Percentiles rank a stretch among this genome's conserved stretches.
Evolutionary conservation across 2,888 invertebrate species (phyloP).

Genomic region (Athripsodes cinereus): DNA sequence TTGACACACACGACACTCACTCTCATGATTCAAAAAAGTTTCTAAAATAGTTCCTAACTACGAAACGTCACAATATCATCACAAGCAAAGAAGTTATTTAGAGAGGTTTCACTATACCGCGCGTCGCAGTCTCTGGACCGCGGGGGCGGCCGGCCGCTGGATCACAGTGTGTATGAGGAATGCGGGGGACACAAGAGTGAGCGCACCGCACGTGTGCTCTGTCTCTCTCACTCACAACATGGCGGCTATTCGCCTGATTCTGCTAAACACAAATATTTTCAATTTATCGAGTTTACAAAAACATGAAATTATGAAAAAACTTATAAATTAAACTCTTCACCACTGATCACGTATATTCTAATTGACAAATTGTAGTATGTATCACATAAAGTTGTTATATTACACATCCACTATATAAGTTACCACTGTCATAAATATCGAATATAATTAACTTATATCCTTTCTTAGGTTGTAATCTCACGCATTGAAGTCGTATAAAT

Average conservation of each 20-base stretch:
- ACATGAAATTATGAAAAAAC: not conserved
- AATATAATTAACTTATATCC: no score
- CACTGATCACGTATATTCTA: not conserved
- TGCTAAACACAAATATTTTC: constrained; percentile 22
- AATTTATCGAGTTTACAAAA: not conserved
- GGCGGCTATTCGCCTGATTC: constrained; percentile 26
- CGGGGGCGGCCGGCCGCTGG: constrained; percentile 43
- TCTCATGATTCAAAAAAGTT: constrained; percentile 12
- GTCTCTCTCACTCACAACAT: constrained; percentile 27
- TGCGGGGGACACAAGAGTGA: constrained; percentile 37
- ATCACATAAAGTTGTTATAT: no score
- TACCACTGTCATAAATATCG: no score
- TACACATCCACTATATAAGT: no score
- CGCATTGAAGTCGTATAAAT: no score
- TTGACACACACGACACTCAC: constrained; percentile 9
- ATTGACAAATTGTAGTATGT: not conserved
- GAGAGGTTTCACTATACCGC: constrained; percentile 17
- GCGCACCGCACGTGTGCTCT: constrained; percentile 26
- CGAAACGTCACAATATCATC: constrained; percentile 11
- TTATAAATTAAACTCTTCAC: not conserved
- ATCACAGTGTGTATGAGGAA: constrained; percentile 38
- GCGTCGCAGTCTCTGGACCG: constrained; percentile 29
- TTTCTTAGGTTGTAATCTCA: no score
- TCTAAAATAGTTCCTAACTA: not conserved
- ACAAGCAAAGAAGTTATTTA: not conserved